phyloP scores from a whole-genome alignment of 2,888 invertebrate genomes.

The Zelleria hepariella region DNA sequence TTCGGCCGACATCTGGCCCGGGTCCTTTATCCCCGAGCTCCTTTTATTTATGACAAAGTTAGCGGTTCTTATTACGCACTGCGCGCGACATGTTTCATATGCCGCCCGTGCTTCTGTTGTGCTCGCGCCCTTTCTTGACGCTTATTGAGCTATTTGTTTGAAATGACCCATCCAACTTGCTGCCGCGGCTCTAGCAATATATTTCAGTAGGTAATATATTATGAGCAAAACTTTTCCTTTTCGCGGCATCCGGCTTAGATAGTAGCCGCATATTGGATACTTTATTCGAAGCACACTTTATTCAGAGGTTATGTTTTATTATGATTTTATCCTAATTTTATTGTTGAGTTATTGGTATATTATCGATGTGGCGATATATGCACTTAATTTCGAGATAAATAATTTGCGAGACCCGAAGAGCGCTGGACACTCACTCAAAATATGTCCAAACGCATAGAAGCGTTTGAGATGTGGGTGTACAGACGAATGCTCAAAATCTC shows the following conservation, averaged over 20 bases:
- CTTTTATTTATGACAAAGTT: constrained; percentile 64
- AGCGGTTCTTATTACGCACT: constrained; percentile 57
- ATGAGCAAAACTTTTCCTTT: constrained; percentile 4
- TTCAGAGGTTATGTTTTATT: background rate
- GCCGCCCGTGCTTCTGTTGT: constrained; percentile 39
- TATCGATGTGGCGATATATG: too few relatives aligned
- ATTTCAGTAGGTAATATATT: constrained; percentile 6
- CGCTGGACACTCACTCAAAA: too few relatives aligned
- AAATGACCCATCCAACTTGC: constrained; percentile 23
- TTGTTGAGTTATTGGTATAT: background rate
- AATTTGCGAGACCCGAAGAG: too few relatives aligned
- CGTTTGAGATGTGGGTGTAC: too few relatives aligned
- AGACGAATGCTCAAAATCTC: too few relatives aligned
- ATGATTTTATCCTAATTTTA: background rate
- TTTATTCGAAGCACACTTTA: background rate
- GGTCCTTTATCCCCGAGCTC: constrained; percentile 51
- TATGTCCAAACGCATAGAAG: too few relatives aligned
- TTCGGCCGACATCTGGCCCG: constrained; percentile 47
- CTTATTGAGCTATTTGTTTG: constrained; percentile 46
- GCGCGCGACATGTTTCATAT: constrained; percentile 52
- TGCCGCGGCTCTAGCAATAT: constrained; percentile 12
- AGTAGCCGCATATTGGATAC: background rate
- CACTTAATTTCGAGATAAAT: too few relatives aligned
- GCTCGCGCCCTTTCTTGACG: constrained; percentile 27
- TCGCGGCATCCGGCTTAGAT: background rate